phyloP scores from a whole-genome alignment of 1,140 invertebrate genomes.

The Myzus persicae region DNA sequence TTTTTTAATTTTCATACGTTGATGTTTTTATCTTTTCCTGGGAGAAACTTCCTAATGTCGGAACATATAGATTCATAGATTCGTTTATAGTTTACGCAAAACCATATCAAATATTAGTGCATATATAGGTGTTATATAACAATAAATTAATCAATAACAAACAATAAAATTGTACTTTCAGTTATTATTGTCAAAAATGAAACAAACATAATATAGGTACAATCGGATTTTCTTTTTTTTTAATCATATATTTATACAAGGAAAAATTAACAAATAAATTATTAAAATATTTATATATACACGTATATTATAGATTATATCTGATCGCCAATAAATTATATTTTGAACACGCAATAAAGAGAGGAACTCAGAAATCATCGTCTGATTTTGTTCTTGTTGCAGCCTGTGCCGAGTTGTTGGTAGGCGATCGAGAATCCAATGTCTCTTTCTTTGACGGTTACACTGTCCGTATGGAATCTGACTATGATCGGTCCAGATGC shows the following conservation, averaged over 20 bases:
- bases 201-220: neutral
- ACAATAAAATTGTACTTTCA: neutral
- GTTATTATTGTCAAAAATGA: neutral
- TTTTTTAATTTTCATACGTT: too few species aligned
- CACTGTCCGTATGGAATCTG: conserved; percentile 60
- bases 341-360: conserved; percentile 2
- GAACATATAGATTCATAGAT: too few species aligned
- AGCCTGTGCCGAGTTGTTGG: conserved; percentile 61
- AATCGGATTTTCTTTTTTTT: neutral
- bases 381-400: conserved; percentile 59
- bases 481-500: conserved; percentile 60
- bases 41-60: too few species aligned
- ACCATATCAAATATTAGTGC: neutral
- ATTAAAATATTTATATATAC: neutral
- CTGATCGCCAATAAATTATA: neutral
- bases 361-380: conserved; percentile 32
- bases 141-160: neutral
- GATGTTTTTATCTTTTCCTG: too few species aligned
- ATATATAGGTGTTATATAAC: neutral
- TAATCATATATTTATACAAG: neutral
- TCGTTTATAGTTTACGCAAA: neutral
- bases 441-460: conserved; percentile 59
- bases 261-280: conserved; percentile 20
- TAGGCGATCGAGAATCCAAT: conserved; percentile 60
- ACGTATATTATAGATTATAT: neutral